These are phyloP conservation scores for Mercenaria mercenaria DNA, from an alignment of 1,140 invertebrate genomes.

Conservation along the genomic window DNA sequence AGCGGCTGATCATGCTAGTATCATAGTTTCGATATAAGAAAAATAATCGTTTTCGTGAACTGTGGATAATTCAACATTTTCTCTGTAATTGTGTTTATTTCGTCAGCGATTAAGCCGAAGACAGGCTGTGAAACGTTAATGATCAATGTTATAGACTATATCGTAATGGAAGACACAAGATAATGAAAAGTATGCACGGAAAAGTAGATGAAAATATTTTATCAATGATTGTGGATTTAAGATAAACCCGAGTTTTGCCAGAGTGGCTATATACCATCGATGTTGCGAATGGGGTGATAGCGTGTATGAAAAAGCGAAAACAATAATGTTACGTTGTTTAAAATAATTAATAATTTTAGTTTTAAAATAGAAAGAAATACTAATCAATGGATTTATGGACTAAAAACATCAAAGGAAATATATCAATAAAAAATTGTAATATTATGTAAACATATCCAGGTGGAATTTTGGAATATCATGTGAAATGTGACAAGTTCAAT, in stretches of 20 bases:
- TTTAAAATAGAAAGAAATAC: neutral
- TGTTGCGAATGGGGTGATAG: neutral
- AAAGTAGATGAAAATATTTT: conserved; percentile 17
- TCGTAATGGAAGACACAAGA: neutral
- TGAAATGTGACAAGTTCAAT: neutral
- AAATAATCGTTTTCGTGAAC: too few species aligned
- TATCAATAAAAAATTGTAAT: too few species aligned
- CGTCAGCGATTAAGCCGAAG: too few species aligned
- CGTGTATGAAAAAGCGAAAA: conserved; percentile 3
- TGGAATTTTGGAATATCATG: neutral
- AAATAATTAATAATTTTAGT: too few species aligned
- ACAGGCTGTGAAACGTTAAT: too few species aligned
- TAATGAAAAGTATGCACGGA: neutral
- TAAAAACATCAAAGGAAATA: neutral
- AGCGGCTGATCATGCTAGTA: too few species aligned
- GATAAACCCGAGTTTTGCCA: neutral
- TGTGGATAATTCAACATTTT: too few species aligned
- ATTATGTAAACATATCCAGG: too few species aligned
- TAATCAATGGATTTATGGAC: neutral
- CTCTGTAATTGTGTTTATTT: too few species aligned
- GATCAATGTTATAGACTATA: too few species aligned
- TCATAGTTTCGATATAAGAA: too few species aligned
- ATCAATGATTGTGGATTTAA: conserved; percentile 16
- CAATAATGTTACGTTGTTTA: neutral
- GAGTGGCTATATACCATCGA: neutral